Conservation (phyloP, 1,140 invertebrate species). For the Xylocopa sonorina region DNA sequence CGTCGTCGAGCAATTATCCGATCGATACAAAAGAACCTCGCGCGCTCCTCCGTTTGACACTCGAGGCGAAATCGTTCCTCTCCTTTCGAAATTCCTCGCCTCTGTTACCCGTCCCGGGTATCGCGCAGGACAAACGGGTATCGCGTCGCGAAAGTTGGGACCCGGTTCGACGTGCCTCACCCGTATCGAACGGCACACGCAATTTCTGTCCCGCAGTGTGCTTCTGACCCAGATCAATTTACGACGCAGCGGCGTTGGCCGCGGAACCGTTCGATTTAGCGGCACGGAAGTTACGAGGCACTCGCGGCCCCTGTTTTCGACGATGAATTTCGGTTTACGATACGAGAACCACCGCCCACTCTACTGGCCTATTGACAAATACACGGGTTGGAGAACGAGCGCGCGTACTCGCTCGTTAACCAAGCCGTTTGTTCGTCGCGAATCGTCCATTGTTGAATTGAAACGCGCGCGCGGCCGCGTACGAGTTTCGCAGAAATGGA, state of each 20-base stretch:
- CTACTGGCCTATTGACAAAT: background rate
- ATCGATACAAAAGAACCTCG: background rate
- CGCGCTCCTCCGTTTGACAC: background rate
- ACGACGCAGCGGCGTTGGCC: conserved; percentile 5
- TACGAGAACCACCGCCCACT: too few relatives aligned
- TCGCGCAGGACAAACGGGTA: too few relatives aligned
- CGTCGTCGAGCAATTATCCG: background rate
- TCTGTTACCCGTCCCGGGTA: too few relatives aligned
- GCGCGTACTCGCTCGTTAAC: background rate
- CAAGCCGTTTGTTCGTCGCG: background rate
- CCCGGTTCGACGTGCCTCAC: too few relatives aligned
- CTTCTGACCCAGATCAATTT: conserved; percentile 18
- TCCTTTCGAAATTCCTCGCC: too few relatives aligned
- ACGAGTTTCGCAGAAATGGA: background rate
- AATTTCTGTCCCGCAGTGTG: background rate
- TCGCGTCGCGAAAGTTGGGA: too few relatives aligned
- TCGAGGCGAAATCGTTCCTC: conserved; percentile 9
- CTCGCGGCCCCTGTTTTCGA: background rate
- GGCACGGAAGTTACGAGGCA: conserved; percentile 22
- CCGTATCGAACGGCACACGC: too few relatives aligned
- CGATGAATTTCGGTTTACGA: background rate
- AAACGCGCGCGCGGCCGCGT: background rate
- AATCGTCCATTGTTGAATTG: background rate
- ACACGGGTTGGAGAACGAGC: background rate
- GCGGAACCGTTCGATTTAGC: background rate